Evolutionary conservation across 1,140 invertebrate species (phyloP).

Genomic region (Micrasema longulum): DNA sequence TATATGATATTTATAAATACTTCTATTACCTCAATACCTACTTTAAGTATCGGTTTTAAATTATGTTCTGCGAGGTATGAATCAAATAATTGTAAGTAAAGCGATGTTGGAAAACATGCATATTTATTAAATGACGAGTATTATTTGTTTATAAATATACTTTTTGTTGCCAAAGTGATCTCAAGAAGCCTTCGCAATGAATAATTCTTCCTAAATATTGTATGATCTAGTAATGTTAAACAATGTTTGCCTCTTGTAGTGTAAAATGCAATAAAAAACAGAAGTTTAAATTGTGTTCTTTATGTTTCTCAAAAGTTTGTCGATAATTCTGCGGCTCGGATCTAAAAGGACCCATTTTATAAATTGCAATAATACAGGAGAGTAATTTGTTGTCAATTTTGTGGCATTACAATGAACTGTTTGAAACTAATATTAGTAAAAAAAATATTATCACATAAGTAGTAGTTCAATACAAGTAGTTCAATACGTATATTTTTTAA

Average conservation of each 20-base stretch:
- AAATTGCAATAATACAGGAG: too few species aligned
- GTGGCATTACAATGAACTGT: too few species aligned
- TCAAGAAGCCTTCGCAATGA: conserved; percentile 30
- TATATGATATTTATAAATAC: too few species aligned
- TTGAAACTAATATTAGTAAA: too few species aligned
- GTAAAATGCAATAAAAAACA: conserved; percentile 31
- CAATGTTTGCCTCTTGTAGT: conserved; percentile 39
- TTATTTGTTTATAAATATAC: conserved; percentile 3
- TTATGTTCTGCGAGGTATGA: neutral
- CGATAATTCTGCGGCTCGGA: too few species aligned
- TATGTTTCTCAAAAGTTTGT: too few species aligned
- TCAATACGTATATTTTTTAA: too few species aligned
- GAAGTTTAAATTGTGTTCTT: conserved; percentile 3
- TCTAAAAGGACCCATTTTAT: too few species aligned
- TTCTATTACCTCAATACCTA: neutral
- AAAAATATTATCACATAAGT: too few species aligned
- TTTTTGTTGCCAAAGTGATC: conserved; percentile 36
- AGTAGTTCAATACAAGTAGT: too few species aligned
- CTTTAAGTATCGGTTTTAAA: conserved; percentile 1
- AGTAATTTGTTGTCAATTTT: too few species aligned
- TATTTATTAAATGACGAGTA: neutral
- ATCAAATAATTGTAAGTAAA: neutral
- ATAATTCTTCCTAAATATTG: conserved; percentile 10
- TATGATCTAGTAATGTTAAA: conserved; percentile 24
- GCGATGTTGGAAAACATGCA: neutral